Conservation (phyloP, 2,113 vertebrate species). For the Myotis davidii region DNA sequence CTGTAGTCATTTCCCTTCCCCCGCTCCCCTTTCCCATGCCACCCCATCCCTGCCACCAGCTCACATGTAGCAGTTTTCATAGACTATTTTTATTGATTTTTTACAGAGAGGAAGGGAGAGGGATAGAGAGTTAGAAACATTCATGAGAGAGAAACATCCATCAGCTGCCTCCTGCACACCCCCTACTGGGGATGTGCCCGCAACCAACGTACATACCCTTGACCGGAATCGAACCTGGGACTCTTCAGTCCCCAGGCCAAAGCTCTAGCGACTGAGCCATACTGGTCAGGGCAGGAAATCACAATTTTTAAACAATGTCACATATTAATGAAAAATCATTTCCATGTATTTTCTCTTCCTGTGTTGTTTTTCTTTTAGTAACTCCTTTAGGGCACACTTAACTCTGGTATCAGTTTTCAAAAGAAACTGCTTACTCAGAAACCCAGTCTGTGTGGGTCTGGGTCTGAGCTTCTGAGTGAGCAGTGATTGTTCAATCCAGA, state of each 20-base stretch:
- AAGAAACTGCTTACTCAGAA: background rate
- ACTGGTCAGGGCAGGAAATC: background rate
- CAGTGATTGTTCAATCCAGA: background rate
- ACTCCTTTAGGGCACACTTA: background rate
- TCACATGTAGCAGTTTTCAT: background rate
- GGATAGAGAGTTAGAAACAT: too few species aligned
- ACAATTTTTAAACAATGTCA: background rate
- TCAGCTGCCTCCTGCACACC: too few species aligned
- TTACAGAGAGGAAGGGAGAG: too few species aligned
- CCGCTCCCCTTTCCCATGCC: background rate
- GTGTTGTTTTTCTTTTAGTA: background rate
- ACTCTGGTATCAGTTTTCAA: background rate
- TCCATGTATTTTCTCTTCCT: background rate
- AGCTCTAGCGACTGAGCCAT: too few species aligned
- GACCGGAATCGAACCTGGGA: too few species aligned
- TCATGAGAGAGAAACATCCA: too few species aligned
- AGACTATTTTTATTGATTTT: too few species aligned
- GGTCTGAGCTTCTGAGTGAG: background rate
- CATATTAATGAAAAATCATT: background rate
- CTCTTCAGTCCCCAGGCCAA: too few species aligned
- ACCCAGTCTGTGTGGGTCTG: background rate
- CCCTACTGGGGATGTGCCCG: too few species aligned
- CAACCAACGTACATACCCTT: background rate
- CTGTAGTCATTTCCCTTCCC: background rate
- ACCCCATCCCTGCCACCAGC: background rate